Percentiles rank a stretch among this genome's conserved stretches.
Evolutionary conservation across 2,888 invertebrate genomes (phyloP).

Genomic region (Hydriomena furcata): DNA sequence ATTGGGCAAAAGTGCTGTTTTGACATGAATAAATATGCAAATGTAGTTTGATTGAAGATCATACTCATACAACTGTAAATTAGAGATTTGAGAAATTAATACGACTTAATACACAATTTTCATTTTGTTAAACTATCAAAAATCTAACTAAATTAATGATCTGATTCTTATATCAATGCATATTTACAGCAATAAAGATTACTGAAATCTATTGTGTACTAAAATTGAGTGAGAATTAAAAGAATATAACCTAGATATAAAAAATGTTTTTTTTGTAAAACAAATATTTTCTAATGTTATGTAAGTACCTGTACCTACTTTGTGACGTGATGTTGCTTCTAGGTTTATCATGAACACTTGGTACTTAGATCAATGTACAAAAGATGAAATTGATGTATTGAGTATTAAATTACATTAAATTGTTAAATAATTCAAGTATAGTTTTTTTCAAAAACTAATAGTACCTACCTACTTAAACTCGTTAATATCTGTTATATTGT

Average conservation of each 20-base stretch:
- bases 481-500: too few species aligned
- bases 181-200: slow-evolving; percentile 10
- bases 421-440: slow-evolving; percentile 41
- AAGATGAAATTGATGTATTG: slow-evolving; percentile 72
- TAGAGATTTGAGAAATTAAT: slow-evolving; percentile 37
- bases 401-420: slow-evolving; percentile 70
- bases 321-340: slow-evolving; percentile 50
- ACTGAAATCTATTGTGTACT: slow-evolving; percentile 7
- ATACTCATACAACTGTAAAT: slow-evolving; percentile 12
- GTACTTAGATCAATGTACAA: slow-evolving; percentile 74
- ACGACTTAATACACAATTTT: slow-evolving; percentile 24
- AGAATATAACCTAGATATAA: slow-evolving; percentile 12
- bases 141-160: background rate
- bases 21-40: slow-evolving; percentile 43
- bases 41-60: slow-evolving; percentile 9
- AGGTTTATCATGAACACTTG: slow-evolving; percentile 60
- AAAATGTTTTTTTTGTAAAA: slow-evolving; percentile 17
- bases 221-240: slow-evolving; percentile 19
- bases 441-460: slow-evolving; percentile 15
- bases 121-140: slow-evolving; percentile 4
- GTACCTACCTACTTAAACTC: too few species aligned
- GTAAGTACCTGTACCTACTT: slow-evolving; percentile 8
- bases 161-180: background rate
- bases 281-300: slow-evolving; percentile 27
- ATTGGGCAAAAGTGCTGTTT: slow-evolving; percentile 44